Evolutionary conservation across 2,888 invertebrate genomes (phyloP), one percentile per base, ranked within the genome.

Genomic region (Alcis repandata): DNA sequence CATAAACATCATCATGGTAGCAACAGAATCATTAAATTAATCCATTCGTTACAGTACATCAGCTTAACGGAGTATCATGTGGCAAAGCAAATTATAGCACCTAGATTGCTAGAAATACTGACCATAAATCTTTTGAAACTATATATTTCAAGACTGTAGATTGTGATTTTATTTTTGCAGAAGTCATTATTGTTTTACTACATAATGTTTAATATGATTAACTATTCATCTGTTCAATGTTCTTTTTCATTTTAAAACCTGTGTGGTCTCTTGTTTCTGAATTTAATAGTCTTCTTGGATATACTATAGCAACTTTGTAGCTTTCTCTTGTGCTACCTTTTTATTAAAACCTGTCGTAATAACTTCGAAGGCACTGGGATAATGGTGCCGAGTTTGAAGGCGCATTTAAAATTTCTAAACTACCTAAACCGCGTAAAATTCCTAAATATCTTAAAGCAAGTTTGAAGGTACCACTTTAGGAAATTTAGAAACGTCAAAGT

Each of bases 21-120:
- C 2, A 53, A 9, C 43, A 48, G 38, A 59, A 67, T 72, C 73
- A 76, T 78, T 78, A 80, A 77, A 75, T 79, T 75, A 27, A 77
- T 75, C 74, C 69, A 72, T 72, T 65, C 19, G 68, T 66, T 73
- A 60, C 63, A 65, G 58, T 41, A 61, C 53, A 68, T 64, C 59
- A 66, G 63, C 22, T 40, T 22, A 17, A 41, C 33, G 45, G 22
- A 59, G 58, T 32, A 60, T 65, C 64, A 64, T 59, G 53, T 60
- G 49, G 64, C 64, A 65, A 51, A 56, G 54, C 54, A 43, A 60
- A 60, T 60, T 54, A 56, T 32, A 43, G 32, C 10, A 53, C 32
- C 59, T 40, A 56, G 60, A 49, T 22, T 52, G 20, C 53, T 27
- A 57, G 43, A 36, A 63, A 32, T 33, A 19, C 19, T 33, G 19